Conservation (phyloP, 64 coral and sea anemone species). For the Montipora capricornis region DNA sequence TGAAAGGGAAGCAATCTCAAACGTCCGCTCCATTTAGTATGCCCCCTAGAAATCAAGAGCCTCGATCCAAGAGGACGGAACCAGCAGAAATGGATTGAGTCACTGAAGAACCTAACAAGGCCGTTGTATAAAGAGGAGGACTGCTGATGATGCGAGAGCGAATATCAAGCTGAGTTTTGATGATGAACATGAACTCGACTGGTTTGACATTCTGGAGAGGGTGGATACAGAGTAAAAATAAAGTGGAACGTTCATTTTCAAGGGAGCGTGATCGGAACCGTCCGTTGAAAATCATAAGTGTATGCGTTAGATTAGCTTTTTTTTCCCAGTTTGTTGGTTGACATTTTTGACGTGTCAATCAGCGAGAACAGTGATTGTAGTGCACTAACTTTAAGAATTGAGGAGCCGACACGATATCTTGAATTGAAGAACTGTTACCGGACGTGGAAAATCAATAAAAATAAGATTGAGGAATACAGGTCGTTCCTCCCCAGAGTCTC, state of each 20-base stretch:
- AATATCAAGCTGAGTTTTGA: not conserved
- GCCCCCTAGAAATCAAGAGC: not conserved
- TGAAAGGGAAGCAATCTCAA: not conserved
- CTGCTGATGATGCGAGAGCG: not conserved
- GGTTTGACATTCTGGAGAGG: not conserved
- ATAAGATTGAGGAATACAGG: too few species aligned
- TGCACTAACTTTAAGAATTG: too few species aligned
- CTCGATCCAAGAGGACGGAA: not conserved
- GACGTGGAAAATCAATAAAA: too few species aligned
- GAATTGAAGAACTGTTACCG: too few species aligned
- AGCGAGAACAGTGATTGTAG: too few species aligned
- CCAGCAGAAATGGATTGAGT: not conserved
- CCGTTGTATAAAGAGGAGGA: not conserved
- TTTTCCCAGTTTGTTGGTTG: too few species aligned
- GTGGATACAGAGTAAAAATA: not conserved
- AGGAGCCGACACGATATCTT: too few species aligned
- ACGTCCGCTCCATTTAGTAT: not conserved
- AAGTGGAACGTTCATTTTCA: not conserved
- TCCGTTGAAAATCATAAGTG: not conserved
- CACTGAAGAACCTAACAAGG: not conserved
- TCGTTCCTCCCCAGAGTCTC: too few species aligned
- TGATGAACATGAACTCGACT: slow-evolving; percentile 1
- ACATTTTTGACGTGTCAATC: too few species aligned
- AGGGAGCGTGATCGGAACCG: not conserved
- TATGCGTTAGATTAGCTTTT: too few species aligned